Percentiles rank a stretch among this genome's conserved stretches.
phyloP scores from a whole-genome alignment of 2,113 vertebrate genomes.

The Colius striatus region DNA sequence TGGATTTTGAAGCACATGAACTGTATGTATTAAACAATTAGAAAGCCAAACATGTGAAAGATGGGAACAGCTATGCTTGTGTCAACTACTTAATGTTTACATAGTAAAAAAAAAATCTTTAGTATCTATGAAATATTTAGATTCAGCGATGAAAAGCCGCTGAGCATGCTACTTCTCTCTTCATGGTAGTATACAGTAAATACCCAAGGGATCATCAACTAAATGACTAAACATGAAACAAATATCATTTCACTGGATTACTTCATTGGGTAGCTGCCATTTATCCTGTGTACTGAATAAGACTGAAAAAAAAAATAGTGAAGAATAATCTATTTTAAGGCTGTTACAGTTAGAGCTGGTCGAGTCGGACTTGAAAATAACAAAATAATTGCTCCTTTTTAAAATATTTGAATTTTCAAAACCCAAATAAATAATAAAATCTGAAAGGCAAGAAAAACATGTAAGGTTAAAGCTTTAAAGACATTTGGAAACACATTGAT shows the following conservation, averaged over 20 bases:
- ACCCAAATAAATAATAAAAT: not conserved
- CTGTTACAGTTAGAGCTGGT: not conserved
- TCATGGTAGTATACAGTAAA: not conserved
- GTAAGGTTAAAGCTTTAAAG: not conserved
- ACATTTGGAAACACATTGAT: not conserved
- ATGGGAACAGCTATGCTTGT: not conserved
- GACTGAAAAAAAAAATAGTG: not conserved
- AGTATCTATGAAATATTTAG: not conserved
- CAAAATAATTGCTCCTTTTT: not conserved
- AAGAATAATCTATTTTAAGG: not conserved
- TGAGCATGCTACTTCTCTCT: not conserved
- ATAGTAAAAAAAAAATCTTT: not conserved
- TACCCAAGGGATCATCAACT: not conserved
- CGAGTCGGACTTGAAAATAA: not conserved
- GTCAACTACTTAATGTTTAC: not conserved
- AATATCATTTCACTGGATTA: not conserved
- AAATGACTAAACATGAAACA: conserved; percentile 5
- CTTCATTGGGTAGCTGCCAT: not conserved
- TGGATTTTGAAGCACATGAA: not conserved
- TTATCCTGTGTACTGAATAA: not conserved
- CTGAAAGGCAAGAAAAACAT: not conserved
- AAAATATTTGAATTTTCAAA: not conserved
- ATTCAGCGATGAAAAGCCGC: not conserved
- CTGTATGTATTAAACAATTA: not conserved
- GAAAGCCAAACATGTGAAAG: not conserved